Base-by-base conservation (phyloP, 2,113 vertebrate species). In the Craseonycteris thonglongyai region DNA sequence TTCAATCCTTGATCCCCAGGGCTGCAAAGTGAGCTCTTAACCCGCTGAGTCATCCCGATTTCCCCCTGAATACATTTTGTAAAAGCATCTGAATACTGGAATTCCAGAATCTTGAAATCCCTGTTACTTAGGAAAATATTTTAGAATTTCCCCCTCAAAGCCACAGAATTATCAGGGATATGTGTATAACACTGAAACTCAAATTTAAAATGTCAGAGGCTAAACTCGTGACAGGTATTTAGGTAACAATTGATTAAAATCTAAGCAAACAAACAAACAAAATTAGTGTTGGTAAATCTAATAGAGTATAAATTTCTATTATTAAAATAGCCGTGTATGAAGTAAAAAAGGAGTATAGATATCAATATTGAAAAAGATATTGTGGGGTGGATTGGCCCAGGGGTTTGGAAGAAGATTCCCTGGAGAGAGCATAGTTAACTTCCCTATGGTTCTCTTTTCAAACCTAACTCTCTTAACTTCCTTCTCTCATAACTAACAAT, bases 31-130 rank as follows among this genome's bases (percentile, higher is more conserved):
- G n/a, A n/a, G n/a, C n/a, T n/a, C n/a, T n/a, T n/a, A n/a, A n/a
- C n/a, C n/a, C n/a, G n/a, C n/a, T n/a, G n/a, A n/a, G n/a, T n/a
- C n/a, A n/a, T n/a, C n/a, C n/a, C n/a, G n/a, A n/a, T n/a, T n/a
- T 98, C 95, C 97, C 40, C 86, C 95, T 68, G 30, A 95, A 96
- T 97, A 93, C 96, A 96, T 61, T 80, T 19, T 72, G 33, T 78
- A 33, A 40, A 96, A 97, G 94, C 91, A 97, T 97, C 93, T 96
- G 95, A 88, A 92, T 92, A 90, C 89, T 96, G 96, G 89, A 96
- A 96, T 96, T 96, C 79, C 96, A 97, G 84, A 98, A 97, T 93
- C 88, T 96, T 90, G 95, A 97, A 96, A 91, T 97, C 93, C 96
- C 82, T 16, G 40, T 74, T 81, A 96, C 81, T 96, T 97, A 93